Evolutionary conservation across 2,888 invertebrate species (phyloP).

Genomic region (Scaptodrosophila latifasciaeformis): DNA sequence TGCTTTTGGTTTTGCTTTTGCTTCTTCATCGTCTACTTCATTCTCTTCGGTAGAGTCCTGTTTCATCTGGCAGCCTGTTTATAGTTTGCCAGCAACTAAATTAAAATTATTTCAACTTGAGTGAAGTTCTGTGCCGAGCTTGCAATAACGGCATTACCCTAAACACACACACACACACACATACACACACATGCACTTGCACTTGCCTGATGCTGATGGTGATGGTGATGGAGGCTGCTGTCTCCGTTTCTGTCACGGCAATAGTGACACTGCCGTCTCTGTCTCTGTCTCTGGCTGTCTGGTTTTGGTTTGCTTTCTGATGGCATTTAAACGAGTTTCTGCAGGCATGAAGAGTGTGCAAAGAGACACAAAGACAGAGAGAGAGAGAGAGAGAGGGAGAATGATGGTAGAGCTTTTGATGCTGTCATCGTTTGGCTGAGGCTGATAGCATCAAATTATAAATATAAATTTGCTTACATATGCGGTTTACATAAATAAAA

Average conservation of each 20-base stretch:
- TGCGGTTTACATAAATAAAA: background rate
- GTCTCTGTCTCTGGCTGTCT: slow-evolving; percentile 2
- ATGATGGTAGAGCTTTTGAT: too few relatives aligned
- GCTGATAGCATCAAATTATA: slow-evolving; percentile 51
- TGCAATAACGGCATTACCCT: slow-evolving; percentile 44
- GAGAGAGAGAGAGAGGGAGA: too few relatives aligned
- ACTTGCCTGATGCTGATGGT: background rate
- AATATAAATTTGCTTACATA: too few relatives aligned
- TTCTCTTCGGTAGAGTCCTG: too few relatives aligned
- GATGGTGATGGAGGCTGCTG: slow-evolving; percentile 12
- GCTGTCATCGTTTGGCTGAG: slow-evolving; percentile 28
- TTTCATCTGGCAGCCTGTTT: slow-evolving; percentile 55
- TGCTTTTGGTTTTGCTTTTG: too few relatives aligned
- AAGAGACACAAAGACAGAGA: too few relatives aligned
- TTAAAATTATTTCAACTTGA: slow-evolving; percentile 61
- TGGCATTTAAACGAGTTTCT: background rate
- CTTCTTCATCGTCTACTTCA: too few relatives aligned
- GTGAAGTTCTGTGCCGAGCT: slow-evolving; percentile 45
- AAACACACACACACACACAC: too few relatives aligned
- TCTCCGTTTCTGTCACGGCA: slow-evolving; percentile 49
- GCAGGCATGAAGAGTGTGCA: background rate
- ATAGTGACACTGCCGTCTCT: slow-evolving; percentile 34
- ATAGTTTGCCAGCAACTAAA: slow-evolving; percentile 58
- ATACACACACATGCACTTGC: background rate
- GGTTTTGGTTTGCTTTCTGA: background rate